Conservation (phyloP, 2,113 vertebrate species). For the Zapus hudsonius region DNA sequence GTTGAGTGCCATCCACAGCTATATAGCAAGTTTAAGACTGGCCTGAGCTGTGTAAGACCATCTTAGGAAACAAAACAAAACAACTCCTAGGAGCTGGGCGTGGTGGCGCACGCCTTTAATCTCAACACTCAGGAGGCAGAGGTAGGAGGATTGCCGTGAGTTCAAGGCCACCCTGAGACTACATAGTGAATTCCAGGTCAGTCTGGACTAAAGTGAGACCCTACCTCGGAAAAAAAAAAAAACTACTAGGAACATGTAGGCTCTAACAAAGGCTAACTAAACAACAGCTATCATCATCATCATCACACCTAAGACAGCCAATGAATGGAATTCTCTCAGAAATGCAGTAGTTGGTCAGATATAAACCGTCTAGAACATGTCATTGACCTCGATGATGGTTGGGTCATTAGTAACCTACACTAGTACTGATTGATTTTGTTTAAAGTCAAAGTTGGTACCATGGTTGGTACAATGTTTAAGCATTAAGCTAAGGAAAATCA, state of each 20-base stretch:
- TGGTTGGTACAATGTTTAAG: constrained; percentile 13
- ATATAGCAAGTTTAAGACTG: no score
- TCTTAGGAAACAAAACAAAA: no score
- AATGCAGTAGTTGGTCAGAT: neutral
- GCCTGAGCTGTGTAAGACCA: no score
- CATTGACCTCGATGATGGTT: neutral
- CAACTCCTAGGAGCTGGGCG: no score
- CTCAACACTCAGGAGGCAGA: no score
- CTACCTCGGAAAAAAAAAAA: no score
- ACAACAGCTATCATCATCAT: neutral
- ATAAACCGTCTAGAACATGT: neutral
- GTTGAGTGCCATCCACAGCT: no score
- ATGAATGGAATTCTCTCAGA: neutral
- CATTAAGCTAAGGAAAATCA: constrained; percentile 1
- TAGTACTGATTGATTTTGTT: neutral
- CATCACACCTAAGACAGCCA: neutral
- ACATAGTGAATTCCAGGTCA: no score
- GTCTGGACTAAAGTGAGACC: no score
- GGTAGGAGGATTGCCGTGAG: no score
- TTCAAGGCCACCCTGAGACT: no score
- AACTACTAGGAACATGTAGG: neutral
- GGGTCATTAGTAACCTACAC: neutral
- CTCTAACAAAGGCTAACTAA: constrained; percentile 8
- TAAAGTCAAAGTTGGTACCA: neutral
- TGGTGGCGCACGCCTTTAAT: no score